Evolutionary conservation across 2,888 invertebrate species (phyloP).

Genomic region (Morpho deidamia): DNA sequence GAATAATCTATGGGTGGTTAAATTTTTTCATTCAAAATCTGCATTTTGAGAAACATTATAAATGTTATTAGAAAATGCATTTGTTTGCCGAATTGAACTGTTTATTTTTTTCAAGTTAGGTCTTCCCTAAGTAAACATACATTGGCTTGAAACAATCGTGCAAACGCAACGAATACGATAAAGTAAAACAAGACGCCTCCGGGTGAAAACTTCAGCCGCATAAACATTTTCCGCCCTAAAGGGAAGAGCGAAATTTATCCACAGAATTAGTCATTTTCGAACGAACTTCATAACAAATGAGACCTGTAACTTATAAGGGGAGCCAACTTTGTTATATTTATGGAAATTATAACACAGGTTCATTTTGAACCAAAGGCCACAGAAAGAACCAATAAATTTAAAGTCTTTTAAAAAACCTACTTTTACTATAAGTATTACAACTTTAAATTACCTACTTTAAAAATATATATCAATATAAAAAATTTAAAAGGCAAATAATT

Average conservation of each 20-base stretch:
- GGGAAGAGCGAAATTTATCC: slow-evolving; percentile 28
- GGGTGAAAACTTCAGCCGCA: slow-evolving; percentile 22
- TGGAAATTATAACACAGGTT: slow-evolving; percentile 12
- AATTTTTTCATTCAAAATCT: too few relatives aligned
- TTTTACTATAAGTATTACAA: too few relatives aligned
- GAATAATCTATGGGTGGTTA: too few relatives aligned
- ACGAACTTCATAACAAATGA: slow-evolving; percentile 55
- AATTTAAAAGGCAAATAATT: too few relatives aligned
- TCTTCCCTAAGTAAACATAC: neutral
- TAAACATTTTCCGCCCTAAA: slow-evolving; percentile 23
- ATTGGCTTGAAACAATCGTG: slow-evolving; percentile 4
- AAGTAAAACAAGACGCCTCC: slow-evolving; percentile 17
- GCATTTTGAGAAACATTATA: too few relatives aligned
- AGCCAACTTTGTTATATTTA: slow-evolving; percentile 20
- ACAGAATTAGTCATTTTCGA: slow-evolving; percentile 33
- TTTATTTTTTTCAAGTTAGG: neutral
- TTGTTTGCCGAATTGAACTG: too few relatives aligned
- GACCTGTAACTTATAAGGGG: slow-evolving; percentile 40
- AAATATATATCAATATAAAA: too few relatives aligned
- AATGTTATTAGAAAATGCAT: too few relatives aligned
- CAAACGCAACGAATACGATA: slow-evolving; percentile 13
- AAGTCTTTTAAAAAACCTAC: too few relatives aligned
- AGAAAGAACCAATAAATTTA: too few relatives aligned
- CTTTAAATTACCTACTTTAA: too few relatives aligned
- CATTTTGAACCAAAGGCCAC: neutral